A percentile compares a stretch with the other conserved stretches of the same genome.
Evolutionary conservation across 2,888 invertebrate genomes (phyloP).

Genomic region (Sclerodermus sp.): DNA sequence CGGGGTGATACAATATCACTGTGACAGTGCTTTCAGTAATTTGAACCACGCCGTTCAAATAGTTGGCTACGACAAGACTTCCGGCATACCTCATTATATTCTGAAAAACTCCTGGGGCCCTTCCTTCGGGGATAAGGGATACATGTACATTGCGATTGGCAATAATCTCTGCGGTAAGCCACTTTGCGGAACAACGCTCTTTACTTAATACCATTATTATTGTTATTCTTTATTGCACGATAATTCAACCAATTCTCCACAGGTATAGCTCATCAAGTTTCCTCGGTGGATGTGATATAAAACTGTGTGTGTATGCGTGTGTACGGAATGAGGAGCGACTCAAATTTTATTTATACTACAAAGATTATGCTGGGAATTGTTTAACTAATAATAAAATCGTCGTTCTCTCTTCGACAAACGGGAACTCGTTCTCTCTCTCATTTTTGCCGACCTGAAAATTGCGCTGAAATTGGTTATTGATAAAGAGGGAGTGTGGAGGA

Average conservation of each 20-base stretch:
- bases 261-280: slow-evolving; percentile 71
- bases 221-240: not conserved
- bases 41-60: slow-evolving; percentile 84
- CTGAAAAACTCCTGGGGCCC: slow-evolving; percentile 85
- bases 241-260: slow-evolving; percentile 21
- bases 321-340: too few species aligned
- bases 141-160: slow-evolving; percentile 75
- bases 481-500: too few species aligned
- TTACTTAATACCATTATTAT: not conserved
- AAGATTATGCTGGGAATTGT: too few species aligned
- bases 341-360: too few species aligned
- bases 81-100: slow-evolving; percentile 76
- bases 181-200: too few species aligned
- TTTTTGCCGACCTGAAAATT: too few species aligned
- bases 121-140: slow-evolving; percentile 75
- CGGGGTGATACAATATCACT: slow-evolving; percentile 81
- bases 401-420: too few species aligned
- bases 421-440: too few species aligned
- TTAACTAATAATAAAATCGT: too few species aligned
- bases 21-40: slow-evolving; percentile 63
- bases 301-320: too few species aligned
- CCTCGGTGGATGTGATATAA: slow-evolving; percentile 61
- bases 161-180: slow-evolving; percentile 76
- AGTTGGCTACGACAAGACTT: slow-evolving; percentile 78
- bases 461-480: too few species aligned